phyloP scores from a whole-genome alignment of 2,113 vertebrate species.

The Octodon degus region DNA sequence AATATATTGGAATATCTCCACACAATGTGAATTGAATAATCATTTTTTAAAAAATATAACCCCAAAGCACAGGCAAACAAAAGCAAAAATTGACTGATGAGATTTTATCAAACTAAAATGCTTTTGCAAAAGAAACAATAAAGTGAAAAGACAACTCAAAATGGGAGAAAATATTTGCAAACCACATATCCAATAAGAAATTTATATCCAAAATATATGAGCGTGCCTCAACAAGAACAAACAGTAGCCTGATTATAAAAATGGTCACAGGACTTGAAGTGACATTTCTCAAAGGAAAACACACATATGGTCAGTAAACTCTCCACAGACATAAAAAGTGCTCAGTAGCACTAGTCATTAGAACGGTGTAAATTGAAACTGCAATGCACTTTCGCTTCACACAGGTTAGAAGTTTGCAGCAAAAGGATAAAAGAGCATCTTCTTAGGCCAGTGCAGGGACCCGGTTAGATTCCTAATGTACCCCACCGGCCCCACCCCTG shows the following conservation, averaged over 20 bases:
- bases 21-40: background rate
- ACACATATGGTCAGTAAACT: background rate
- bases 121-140: background rate
- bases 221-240: background rate
- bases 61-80: background rate
- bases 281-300: background rate
- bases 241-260: background rate
- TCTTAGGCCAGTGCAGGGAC: too few relatives aligned
- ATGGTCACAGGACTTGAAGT: background rate
- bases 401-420: background rate
- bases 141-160: background rate
- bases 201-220: background rate
- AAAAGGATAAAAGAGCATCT: background rate
- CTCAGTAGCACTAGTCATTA: background rate
- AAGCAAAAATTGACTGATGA: background rate
- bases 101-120: background rate
- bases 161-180: background rate
- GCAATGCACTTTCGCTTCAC: rapidly evolving
- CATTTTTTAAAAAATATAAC: background rate
- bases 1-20: background rate
- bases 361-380: background rate
- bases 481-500: too few relatives aligned
- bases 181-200: background rate
- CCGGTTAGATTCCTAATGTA: too few relatives aligned
- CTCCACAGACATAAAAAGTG: background rate